phyloP scores from a whole-genome alignment of 92 coral and sea anemone species.

The Bergia sp. region DNA sequence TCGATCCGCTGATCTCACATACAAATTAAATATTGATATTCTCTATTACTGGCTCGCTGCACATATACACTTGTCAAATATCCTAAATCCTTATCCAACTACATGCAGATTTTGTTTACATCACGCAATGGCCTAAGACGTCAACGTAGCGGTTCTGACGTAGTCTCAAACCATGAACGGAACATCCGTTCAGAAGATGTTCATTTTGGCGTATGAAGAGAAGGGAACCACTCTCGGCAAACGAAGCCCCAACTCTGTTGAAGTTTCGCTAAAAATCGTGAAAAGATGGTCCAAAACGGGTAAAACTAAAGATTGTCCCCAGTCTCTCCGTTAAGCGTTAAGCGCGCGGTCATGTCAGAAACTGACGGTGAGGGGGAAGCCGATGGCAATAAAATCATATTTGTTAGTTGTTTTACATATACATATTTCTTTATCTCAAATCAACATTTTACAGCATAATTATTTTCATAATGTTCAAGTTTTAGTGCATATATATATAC shows the following conservation, averaged over 20 bases:
- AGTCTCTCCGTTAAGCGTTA: too few relatives aligned
- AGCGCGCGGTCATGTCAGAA: too few relatives aligned
- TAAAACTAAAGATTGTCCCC: too few relatives aligned
- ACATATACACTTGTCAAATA: constrained; percentile 4
- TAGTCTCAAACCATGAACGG: not conserved
- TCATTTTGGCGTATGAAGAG: not conserved
- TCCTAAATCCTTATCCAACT: not conserved
- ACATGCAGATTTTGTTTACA: not conserved
- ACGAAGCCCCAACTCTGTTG: too few relatives aligned
- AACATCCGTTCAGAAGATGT: not conserved
- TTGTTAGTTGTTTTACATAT: too few relatives aligned
- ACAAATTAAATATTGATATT: not conserved
- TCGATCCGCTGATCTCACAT: not conserved
- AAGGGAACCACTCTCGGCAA: not conserved
- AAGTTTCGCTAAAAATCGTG: not conserved
- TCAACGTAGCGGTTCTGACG: not conserved
- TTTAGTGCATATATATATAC: too few relatives aligned
- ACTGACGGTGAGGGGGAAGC: too few relatives aligned
- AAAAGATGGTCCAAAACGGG: not conserved
- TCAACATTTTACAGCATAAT: too few relatives aligned
- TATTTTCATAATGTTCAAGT: too few relatives aligned
- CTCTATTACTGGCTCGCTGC: not conserved
- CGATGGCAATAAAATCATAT: too few relatives aligned
- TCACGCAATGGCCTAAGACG: not conserved
- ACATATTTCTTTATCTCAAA: too few relatives aligned